phyloP scores from a whole-genome alignment of 2,888 invertebrate species.

The Fragum sueziense region DNA sequence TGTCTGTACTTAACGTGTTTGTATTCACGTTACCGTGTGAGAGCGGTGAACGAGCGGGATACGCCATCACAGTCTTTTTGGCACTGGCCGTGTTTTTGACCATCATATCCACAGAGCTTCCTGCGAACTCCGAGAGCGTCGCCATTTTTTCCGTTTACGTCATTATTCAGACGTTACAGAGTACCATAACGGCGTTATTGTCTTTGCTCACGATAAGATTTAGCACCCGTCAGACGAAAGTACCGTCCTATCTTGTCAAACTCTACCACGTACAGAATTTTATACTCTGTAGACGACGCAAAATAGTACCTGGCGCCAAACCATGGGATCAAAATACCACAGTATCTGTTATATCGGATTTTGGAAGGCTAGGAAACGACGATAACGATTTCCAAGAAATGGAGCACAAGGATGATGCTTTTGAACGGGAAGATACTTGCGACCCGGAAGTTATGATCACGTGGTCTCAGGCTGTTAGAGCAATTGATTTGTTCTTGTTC shows the following conservation, averaged over 20 bases:
- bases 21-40: slow-evolving; percentile 50
- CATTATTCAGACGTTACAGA: slow-evolving; percentile 41
- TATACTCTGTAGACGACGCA: not conserved
- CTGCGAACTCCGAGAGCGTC: slow-evolving; percentile 37
- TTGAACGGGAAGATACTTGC: not conserved
- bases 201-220: slow-evolving; percentile 35
- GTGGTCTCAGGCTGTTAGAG: slow-evolving; percentile 22
- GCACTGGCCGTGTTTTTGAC: slow-evolving; percentile 54
- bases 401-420: not conserved
- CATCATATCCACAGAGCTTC: slow-evolving; percentile 40
- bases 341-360: not conserved
- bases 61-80: slow-evolving; percentile 51
- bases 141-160: slow-evolving; percentile 49
- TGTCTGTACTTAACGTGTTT: slow-evolving; percentile 38
- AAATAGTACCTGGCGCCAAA: not conserved
- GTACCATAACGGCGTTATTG: slow-evolving; percentile 26
- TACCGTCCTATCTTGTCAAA: not conserved
- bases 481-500: slow-evolving; percentile 17
- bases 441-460: not conserved
- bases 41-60: slow-evolving; percentile 50
- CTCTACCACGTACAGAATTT: not conserved
- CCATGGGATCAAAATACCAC: not conserved
- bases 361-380: not conserved
- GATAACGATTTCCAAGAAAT: not conserved
- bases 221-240: not conserved